Evolutionary conservation across 2,888 invertebrate species (phyloP), one percentile per base, ranked within the genome.

Genomic region (Machimus atricapillus): DNA sequence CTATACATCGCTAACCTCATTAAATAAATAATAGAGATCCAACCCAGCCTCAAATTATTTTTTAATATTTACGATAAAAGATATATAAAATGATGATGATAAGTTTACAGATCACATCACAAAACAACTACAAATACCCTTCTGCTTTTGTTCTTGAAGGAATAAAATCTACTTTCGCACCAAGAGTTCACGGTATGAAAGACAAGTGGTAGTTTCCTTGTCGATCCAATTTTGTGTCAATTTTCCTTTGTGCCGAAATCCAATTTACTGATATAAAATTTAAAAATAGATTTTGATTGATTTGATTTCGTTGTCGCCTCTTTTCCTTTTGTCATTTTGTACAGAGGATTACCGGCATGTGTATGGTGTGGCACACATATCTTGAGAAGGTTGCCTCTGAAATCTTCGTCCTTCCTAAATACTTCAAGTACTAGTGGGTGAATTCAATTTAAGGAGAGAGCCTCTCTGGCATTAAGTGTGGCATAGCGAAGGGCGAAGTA

Each of bases 201-300:
- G 81, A 34, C 58, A 82, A 82, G 58, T 58, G 82, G 34, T 56
- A 82, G 58, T 58, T 82, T 40, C 82, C 58, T 82, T 82, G 66
- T 58, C 58, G 82, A 86, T 86, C 79, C 86, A 86, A 86, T 86
- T 86, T 86, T 43, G 40, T 78, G 37, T 86, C 86, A 86, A 86
- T 87, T 88, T 87, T 83, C 85, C 76, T 87, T 88, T 87, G 87
- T 87, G 78, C 87, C 83, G 87, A 90, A 91, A 91, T 91, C 90
- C 89, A 90, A 91, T 91, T 91, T 91, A 85, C 87, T 89, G 88
- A 89, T 90, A 89, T 89, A 89, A 89, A 89, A 89, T 88, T 89
- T 88, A 87, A 88, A 91, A 91, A 90, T 91, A 90, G 90, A 90
- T 91, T 91, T 90, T 90, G 90, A 91, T 91, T 92, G 91, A 91